Base-by-base conservation (phyloP, 30 jellyfish, hydroid and myxozoan genomes). In the Aurelia sp. region DNA sequence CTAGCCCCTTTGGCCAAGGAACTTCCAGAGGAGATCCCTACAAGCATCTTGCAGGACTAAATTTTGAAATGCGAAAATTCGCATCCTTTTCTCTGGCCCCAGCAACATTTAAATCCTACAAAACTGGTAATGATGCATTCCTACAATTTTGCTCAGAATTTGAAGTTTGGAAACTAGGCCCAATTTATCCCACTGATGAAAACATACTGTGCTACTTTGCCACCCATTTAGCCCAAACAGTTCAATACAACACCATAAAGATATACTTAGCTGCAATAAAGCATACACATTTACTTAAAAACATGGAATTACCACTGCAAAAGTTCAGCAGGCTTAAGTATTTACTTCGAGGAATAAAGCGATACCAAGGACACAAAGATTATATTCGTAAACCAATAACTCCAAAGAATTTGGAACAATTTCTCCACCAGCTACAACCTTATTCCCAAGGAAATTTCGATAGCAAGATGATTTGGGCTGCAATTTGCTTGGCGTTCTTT, bases 1-100 rank as follows among this genome's bases (percentile, higher is more conserved):
- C 73, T 30, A 21, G 87, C 62, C 62, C 87, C 76, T 4, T 50
- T 74, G 33, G 69, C 69, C 69, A 13, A 13, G 11, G 27, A 59
- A n/a, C 23, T 59, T 9, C 69, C 69, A 13, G 69, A 59, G 69
- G 69, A 59, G 69, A 59, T 59, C 69, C 27, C 69, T 59, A 21
- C 33, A 21, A 59, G 69, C 69, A 59, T 59, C 69, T 59, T 59
- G 69, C 69, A 59, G 33, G 33, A 12, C 69, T 59, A 13, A 15
- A 59, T 59, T 33, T 10, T 3, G 69, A n/a, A n/a, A 59, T 59
- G 69, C 4, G 15, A 59, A 59, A 59, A n/a, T 59, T 59, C 15
- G 69, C 27, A 8, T 59, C 69, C 4, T 59, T 59, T 59, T 59
- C 69, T 21, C 16, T 59, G 69, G 33, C 69, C 15, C 69, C 69